Percentiles rank a stretch among this genome's conserved stretches.
Evolutionary conservation across 2,797 vertebrate genomes (phyloP).

Genomic region (Pseudomugil gertrudae): DNA sequence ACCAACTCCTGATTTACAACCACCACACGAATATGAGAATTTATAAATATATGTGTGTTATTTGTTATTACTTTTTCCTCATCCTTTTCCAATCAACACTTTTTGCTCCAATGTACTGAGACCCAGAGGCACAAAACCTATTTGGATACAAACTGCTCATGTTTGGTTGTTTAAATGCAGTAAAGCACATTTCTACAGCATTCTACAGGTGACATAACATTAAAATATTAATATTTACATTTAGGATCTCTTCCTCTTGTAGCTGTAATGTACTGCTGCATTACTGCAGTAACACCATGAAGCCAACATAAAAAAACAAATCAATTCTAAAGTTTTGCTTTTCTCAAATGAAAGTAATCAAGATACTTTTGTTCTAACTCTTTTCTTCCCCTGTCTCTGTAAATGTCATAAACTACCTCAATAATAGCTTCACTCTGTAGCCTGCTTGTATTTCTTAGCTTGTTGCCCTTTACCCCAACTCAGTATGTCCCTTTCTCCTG

Average conservation of each 20-base stretch:
- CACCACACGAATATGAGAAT: too few relatives aligned
- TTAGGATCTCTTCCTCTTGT: not conserved
- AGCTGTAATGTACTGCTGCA: not conserved
- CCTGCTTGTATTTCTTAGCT: constrained; percentile 53
- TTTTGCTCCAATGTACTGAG: too few relatives aligned
- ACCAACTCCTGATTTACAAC: too few relatives aligned
- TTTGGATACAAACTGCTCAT: not conserved
- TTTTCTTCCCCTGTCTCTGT: constrained; percentile 18
- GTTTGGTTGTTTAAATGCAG: not conserved
- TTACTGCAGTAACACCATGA: not conserved
- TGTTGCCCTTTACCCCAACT: constrained; percentile 65
- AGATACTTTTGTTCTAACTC: not conserved
- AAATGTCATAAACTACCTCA: constrained; percentile 4
- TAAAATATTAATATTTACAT: not conserved
- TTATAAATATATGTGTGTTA: too few relatives aligned
- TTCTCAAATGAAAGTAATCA: not conserved
- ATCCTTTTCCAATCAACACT: too few relatives aligned
- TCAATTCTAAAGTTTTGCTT: not conserved
- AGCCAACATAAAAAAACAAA: not conserved
- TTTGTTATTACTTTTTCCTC: too few relatives aligned
- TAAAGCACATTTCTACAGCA: not conserved
- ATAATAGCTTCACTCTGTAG: constrained; percentile 25
- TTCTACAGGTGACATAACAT: not conserved
- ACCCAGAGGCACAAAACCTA: too few relatives aligned
- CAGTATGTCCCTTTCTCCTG: constrained; percentile 58